Evolutionary conservation across 2,113 vertebrate species (phyloP), one percentile per base, ranked within the genome.

Genomic region (Protomyctophum bolini): DNA sequence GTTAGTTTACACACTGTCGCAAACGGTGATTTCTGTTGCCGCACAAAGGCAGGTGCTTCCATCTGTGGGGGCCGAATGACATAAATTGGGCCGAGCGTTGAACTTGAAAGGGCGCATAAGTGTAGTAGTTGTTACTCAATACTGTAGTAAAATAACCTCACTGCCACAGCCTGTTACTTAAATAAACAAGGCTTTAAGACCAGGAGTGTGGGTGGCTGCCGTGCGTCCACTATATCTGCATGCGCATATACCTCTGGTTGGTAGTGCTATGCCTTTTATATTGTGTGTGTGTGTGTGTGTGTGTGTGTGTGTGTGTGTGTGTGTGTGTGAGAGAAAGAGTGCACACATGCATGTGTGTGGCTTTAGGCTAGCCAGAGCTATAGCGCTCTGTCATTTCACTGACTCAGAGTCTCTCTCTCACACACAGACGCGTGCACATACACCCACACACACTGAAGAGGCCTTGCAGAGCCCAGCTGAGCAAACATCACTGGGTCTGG

Each of bases 151-250:
- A 92, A 91, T 86, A 92, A 89, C 82, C 86, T 73, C 69, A 29
- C 89, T 87, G 88, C 90, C 86, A 90, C 86, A 89, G 84, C 81
- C 82, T 80, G 92, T 92, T 93, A 90, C 86, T 89, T 89, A 93
- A 92, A 91, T 88, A 92, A 92, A 93, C 89, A 91, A 28, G 72
- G 72, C 78, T 75, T 76, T 52, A 68, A 81, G 76, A 74, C 58
- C 63, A 50, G 49, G 74, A 72, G 71, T 68, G 77, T n/a, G 45
- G 64, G 83, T 70, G 80, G 70, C 70, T 81, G 67, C 66, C 64
- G 67, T 62, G 68, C 79, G 72, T 82, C 75, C 66, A 70, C 69
- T 80, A 15, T 81, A 70, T 29, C 50, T 65, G 70, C 69, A 56
- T 80, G 73, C 41, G 6, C 47, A 62, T 75, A 56, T 75, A 70